A percentile compares a stretch with the other conserved stretches of the same genome.
phyloP scores from a whole-genome alignment of 92 coral and sea anemone genomes.

The Phymanthus crucifer region DNA sequence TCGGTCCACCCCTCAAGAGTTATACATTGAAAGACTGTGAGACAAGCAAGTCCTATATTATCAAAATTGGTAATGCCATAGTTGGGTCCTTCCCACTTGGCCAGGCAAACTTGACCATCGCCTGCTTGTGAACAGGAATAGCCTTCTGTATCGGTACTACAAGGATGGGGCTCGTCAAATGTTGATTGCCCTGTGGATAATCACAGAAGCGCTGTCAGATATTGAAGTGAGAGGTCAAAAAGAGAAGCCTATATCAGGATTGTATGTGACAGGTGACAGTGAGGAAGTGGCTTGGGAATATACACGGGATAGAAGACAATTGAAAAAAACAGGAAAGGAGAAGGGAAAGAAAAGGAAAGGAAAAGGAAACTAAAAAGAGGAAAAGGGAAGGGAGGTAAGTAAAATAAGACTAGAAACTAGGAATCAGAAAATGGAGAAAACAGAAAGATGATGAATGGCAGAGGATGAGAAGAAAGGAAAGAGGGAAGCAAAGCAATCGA shows the following conservation, averaged over 20 bases:
- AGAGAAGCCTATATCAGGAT: too few relatives aligned
- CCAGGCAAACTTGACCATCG: constrained; percentile 78
- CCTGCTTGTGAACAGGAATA: constrained; percentile 68
- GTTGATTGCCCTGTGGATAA: constrained; percentile 44
- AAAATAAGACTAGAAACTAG: too few relatives aligned
- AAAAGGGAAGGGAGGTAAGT: too few relatives aligned
- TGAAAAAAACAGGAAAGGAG: too few relatives aligned
- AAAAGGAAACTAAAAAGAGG: too few relatives aligned
- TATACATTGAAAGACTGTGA: constrained; percentile 96
- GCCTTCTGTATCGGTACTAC: constrained; percentile 76
- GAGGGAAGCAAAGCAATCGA: background rate
- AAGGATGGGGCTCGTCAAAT: constrained; percentile 84
- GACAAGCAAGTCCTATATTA: constrained; percentile 94
- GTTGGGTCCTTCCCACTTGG: constrained; percentile 95
- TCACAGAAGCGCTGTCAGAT: too few relatives aligned
- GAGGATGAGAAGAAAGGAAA: background rate
- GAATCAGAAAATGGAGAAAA: background rate
- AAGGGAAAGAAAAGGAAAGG: background rate
- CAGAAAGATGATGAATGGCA: background rate
- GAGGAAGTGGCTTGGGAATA: too few relatives aligned
- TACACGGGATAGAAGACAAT: too few relatives aligned
- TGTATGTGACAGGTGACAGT: too few relatives aligned
- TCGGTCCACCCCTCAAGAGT: constrained; percentile 99
- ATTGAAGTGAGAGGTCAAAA: too few relatives aligned
- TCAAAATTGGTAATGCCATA: constrained; percentile 96